Conservation (phyloP, 1,140 invertebrate genomes). For the Scylla paramamosain region DNA sequence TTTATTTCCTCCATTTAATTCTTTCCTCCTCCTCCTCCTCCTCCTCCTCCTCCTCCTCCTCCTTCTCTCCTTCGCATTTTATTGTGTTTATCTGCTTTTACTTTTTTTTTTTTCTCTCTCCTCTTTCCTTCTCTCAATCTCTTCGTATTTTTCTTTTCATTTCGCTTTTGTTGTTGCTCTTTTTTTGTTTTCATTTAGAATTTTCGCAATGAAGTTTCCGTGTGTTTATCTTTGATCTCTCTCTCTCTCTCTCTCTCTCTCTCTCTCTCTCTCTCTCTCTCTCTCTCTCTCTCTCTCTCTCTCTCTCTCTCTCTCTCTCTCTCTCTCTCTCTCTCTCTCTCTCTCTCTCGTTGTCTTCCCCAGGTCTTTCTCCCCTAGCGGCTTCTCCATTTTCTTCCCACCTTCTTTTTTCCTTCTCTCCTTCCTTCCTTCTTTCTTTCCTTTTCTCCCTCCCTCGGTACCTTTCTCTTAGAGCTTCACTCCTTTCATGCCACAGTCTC, state of each 20-base stretch:
- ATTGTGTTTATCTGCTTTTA: too few species aligned
- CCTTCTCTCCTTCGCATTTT: not conserved
- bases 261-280: conserved; percentile 16
- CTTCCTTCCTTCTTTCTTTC: not conserved
- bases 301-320: not conserved
- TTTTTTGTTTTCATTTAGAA: too few species aligned
- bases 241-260: conserved; percentile 21
- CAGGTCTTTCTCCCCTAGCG: not conserved
- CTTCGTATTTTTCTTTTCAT: not conserved
- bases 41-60: too few species aligned
- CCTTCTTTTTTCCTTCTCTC: not conserved
- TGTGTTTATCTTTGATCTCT: not conserved
- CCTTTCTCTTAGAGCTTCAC: too few species aligned
- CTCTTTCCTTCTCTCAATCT: too few species aligned
- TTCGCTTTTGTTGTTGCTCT: too few species aligned
- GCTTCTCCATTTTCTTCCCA: not conserved
- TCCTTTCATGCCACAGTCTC: not conserved
- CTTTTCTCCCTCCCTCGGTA: not conserved
- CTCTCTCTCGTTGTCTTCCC: too few species aligned
- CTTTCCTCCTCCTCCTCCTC: too few species aligned
- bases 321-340: not conserved
- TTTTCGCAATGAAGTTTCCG: too few species aligned
- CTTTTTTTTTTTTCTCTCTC: too few species aligned
- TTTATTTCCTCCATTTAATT: too few species aligned
- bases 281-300: not conserved